Percentiles rank a stretch among this genome's conserved stretches.
phyloP scores from a whole-genome alignment of 2,888 invertebrate species.

The Drosophila mimica region DNA sequence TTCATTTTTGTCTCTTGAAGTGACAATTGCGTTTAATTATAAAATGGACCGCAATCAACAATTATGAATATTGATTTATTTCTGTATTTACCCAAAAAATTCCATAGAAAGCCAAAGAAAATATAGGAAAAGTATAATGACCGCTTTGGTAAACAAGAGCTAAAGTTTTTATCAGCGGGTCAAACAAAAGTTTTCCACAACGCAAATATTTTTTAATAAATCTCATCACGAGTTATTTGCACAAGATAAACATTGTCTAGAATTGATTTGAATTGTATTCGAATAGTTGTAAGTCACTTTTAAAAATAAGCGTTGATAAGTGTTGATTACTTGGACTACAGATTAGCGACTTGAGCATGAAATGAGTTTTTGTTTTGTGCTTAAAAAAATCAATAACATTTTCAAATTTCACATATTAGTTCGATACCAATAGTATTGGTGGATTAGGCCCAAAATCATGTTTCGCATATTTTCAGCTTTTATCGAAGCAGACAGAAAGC shows the following conservation, averaged over 20 bases:
- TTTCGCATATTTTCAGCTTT: not conserved
- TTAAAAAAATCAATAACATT: not conserved
- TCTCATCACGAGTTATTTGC: conserved; percentile 28
- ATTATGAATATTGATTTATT: conserved; percentile 6
- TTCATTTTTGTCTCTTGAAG: not conserved
- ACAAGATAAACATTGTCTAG: conserved; percentile 9
- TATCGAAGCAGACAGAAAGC: conserved; percentile 16
- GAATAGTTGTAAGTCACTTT: conserved; percentile 5
- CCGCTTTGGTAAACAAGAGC: conserved; percentile 49
- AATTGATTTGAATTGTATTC: conserved; percentile 7
- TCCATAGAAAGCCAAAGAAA: conserved; percentile 38
- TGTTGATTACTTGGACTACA: not conserved
- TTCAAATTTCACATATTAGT: not conserved
- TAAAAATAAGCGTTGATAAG: conserved; percentile 50
- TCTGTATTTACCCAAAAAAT: conserved; percentile 31
- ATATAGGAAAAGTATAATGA: conserved; percentile 60
- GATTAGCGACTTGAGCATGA: not conserved
- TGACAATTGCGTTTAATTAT: not conserved
- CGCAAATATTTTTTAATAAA: conserved; percentile 70
- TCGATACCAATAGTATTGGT: not conserved
- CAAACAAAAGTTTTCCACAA: conserved; percentile 44
- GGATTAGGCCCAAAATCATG: not conserved
- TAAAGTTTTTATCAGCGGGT: conserved; percentile 62
- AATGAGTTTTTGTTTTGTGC: not conserved
- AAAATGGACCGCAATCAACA: not conserved